Conservation (phyloP, 2,113 vertebrate genomes). For the Neomonachus schauinslandi region DNA sequence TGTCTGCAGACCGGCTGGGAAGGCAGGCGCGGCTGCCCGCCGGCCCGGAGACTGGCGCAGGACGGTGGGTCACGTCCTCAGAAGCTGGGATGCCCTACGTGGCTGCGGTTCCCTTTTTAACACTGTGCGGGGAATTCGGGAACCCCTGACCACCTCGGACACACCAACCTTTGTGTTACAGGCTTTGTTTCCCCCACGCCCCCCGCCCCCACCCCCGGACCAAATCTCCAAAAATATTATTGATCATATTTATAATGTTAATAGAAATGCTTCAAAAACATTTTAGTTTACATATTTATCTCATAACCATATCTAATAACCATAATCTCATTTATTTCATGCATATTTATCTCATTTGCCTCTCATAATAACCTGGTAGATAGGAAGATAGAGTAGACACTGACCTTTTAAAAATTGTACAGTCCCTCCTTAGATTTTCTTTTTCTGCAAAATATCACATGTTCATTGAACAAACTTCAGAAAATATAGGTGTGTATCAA, state of each 20-base stretch:
- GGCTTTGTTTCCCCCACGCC: neutral
- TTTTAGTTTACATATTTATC: neutral
- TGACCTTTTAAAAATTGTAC: neutral
- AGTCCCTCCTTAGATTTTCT: neutral
- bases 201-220: neutral
- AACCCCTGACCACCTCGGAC: rapidly evolving
- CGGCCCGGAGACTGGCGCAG: rapidly evolving
- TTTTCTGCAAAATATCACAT: neutral
- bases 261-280: neutral
- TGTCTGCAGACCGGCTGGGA: neutral
- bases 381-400: neutral
- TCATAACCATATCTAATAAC: neutral
- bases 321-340: neutral
- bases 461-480: conserved; percentile 6
- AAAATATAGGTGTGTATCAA: neutral
- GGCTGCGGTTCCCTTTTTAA: neutral
- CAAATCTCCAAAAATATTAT: neutral
- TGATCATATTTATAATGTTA: neutral
- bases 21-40: rapidly evolving
- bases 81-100: neutral
- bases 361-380: neutral
- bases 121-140: rapidly evolving
- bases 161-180: neutral
- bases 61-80: too few relatives aligned
- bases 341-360: neutral